These are phyloP conservation scores for Acrocyrtus sp. DNA, from an alignment of 2,888 invertebrate genomes.

Conservation along the genomic window DNA sequence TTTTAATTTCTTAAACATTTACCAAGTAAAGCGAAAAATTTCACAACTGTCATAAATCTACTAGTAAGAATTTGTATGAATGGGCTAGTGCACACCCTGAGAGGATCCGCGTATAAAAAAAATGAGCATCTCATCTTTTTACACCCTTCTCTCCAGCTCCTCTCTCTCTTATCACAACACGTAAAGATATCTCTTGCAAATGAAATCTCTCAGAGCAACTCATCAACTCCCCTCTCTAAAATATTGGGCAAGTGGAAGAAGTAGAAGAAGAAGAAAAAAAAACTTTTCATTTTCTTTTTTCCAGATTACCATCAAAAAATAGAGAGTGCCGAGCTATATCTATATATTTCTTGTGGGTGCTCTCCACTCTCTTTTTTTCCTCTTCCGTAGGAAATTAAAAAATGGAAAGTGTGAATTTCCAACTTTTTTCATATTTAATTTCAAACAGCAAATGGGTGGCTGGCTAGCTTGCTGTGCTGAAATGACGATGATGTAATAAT, in stretches of 20 bases:
- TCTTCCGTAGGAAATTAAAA: slow-evolving; percentile 52
- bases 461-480: slow-evolving; percentile 12
- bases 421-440: slow-evolving; percentile 26
- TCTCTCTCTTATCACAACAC: no score
- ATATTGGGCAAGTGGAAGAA: slow-evolving; percentile 11
- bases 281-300: slow-evolving; percentile 42
- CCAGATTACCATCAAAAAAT: slow-evolving; percentile 51
- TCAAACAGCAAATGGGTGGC: background rate
- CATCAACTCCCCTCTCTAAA: slow-evolving; percentile 26
- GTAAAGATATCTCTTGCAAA: no score
- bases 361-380: slow-evolving; percentile 12
- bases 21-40: slow-evolving; percentile 43
- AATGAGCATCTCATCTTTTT: no score
- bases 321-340: background rate
- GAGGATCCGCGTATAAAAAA: no score
- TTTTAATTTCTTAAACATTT: slow-evolving; percentile 54
- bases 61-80: slow-evolving; percentile 12
- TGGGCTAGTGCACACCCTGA: no score
- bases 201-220: slow-evolving; percentile 1
- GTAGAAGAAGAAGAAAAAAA: slow-evolving; percentile 3
- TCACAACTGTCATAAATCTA: slow-evolving; percentile 53
- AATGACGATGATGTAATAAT: slow-evolving; percentile 36
- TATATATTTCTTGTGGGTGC: background rate
- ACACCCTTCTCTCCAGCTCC: no score
- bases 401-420: slow-evolving; percentile 48